phyloP scores from a whole-genome alignment of 2,888 invertebrate species.

The Vanessa cardui region DNA sequence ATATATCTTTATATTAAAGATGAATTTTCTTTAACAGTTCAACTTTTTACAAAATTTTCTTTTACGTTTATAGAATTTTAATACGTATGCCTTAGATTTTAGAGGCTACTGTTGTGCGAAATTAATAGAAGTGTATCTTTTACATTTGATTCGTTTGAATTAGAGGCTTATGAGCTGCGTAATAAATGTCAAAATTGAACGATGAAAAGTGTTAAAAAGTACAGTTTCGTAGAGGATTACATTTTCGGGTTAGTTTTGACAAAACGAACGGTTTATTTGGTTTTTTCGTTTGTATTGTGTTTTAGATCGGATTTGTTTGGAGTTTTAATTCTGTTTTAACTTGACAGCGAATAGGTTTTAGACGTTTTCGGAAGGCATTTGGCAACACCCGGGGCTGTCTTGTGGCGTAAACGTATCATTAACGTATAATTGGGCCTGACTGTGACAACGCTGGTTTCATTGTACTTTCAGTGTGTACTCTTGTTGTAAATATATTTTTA shows the following conservation, averaged over 20 bases:
- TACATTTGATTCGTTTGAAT: neutral
- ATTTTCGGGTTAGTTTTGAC: constrained; percentile 39
- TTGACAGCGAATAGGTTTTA: neutral
- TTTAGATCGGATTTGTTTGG: constrained; percentile 22
- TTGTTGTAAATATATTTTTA: too few relatives aligned
- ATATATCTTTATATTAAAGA: neutral
- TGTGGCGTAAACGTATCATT: neutral
- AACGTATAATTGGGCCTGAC: too few relatives aligned
- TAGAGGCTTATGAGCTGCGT: neutral
- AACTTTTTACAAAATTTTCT: neutral
- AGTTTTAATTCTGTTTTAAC: constrained; percentile 21
- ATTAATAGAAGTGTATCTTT: neutral
- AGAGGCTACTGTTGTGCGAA: neutral
- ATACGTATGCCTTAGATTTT: neutral
- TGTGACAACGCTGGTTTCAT: too few relatives aligned
- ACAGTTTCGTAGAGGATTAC: constrained; percentile 34
- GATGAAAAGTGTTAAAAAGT: neutral
- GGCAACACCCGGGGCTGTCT: neutral
- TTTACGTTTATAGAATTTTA: neutral
- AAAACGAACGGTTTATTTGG: constrained; percentile 34
- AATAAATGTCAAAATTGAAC: neutral
- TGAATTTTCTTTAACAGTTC: neutral
- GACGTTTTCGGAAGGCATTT: neutral
- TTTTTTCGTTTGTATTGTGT: constrained; percentile 19
- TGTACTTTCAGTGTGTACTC: too few relatives aligned